Evolutionary conservation across 2,888 invertebrate species (phyloP), one percentile per base, ranked within the genome.

Genomic region (Cancer borealis): DNA sequence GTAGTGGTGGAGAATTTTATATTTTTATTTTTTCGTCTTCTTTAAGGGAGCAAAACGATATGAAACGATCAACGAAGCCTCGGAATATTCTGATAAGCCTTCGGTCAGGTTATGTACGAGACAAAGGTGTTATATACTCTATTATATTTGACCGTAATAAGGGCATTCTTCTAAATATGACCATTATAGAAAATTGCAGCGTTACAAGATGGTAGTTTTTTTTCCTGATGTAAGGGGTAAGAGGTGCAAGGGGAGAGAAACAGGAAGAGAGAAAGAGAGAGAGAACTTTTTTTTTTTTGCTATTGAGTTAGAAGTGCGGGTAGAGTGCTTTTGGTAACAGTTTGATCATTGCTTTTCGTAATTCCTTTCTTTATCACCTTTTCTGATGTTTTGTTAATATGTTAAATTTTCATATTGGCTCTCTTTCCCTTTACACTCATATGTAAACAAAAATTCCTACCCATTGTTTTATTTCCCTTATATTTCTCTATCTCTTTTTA

Each of bases 61-160:
- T 30, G 26, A 30, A 79, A 30, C 79, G 79, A 79, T 79, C 79
- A 79, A 6, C 79, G 30, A 14, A 79, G 4, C 79, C 8, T 10
- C 10, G 30, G 79, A 26, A 79, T 79, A 79, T 79, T 30, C 26
- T 30, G 79, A 30, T 79, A 79, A 79, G 30, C 73, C 79, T 79
- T 12, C 12, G 79, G 6, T 30, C 79, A 79, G 79, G 79, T 79
- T 30, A 39, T 39, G 39, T 39, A 79, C 30, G 79, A 79, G 79
- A 14, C 79, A 79, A 30, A 79, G 79, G 79, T 79, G 79, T 30
- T 26, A 79, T 79, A 79, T 79, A 30, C 30, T 30, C 30, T 79
- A 30, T 79, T 79, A 79, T 79, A 79, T 79, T 79, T 6, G 79
- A 79, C 30, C 79, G 79, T 79, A 79, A 79, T 79, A 79, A 79